Base-by-base conservation (phyloP, 2,888 invertebrate species). In the Tenthredo livida region DNA sequence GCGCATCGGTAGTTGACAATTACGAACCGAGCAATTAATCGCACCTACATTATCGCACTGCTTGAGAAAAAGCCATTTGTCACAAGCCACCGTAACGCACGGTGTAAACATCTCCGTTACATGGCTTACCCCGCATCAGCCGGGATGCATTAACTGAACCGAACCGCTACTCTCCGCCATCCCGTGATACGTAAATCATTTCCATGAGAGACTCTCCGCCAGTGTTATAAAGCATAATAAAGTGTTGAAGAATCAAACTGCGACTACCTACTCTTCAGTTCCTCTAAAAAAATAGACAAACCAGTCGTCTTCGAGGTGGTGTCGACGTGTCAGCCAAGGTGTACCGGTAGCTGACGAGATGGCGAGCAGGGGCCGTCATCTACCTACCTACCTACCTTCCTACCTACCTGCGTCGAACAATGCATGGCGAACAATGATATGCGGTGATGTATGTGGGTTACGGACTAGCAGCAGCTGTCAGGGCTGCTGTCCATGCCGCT, bases 401-500 rank as follows among this genome's bases (percentile, higher is more conserved):
- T 54, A 2, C 7, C 89, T 91, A 91, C 90, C 91, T 91, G 91
- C 89, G 91, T 88, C 88, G 88, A 91, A 92, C 91, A 91, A 92
- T 91, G 89, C 89, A 86, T 88, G 86, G 85, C 87, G 90, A 91
- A 92, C 92, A 92, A 92, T 92, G 92, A 92, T 90, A 89, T 89
- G 92, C 90, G 91, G 92, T 92, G 92, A 92, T 92, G 92, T 92
- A 92, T 92, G 91, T 92, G 92, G 92, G 92, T 92, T 92, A 92
- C 90, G 91, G 90, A 91, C 91, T 91, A 91, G 92, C 92, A 92
- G 92, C 92, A 54, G 54, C 54, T 92, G 92, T 91, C 92, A 21
- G 25, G 61, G 61, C 61, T 54, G 54, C 92, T 92, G 92, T 91
- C 92, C 89, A 25, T 50, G 77, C 80, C 61, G 77, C 54, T 77